These are phyloP conservation scores for Trematocara marginatum DNA, from an alignment of 2,113 vertebrate genomes.

Conservation along the genomic window DNA sequence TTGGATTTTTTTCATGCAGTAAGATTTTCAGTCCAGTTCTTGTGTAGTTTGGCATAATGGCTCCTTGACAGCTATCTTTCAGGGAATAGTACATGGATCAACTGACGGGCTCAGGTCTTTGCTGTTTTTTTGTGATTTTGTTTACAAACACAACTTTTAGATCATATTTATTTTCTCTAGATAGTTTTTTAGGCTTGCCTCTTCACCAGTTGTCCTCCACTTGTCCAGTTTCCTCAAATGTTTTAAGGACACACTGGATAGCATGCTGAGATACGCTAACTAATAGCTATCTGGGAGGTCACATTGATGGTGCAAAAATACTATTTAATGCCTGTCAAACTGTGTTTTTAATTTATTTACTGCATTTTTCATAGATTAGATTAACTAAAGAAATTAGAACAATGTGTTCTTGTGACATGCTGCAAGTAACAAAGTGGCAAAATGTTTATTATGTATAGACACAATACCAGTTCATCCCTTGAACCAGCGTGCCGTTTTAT, in stretches of 20 bases:
- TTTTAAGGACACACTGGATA: not conserved
- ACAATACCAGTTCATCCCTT: not conserved
- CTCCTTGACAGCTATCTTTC: not conserved
- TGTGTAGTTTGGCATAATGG: not conserved
- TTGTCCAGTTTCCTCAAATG: not conserved
- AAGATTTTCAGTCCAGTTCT: not conserved
- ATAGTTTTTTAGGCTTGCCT: not conserved
- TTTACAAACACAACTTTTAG: not conserved
- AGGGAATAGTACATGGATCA: not conserved
- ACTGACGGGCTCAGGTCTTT: not conserved
- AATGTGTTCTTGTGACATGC: not conserved
- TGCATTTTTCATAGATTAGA: not conserved
- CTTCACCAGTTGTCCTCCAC: not conserved
- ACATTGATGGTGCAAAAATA: not conserved
- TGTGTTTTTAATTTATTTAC: not conserved
- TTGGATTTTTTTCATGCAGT: not conserved
- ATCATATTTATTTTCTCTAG: not conserved
- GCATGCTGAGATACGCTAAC: not conserved
- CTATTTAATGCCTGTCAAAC: not conserved
- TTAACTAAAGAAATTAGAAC: not conserved
- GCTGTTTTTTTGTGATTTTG: not conserved
- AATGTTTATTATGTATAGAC: not conserved
- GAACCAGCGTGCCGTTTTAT: rapidly evolving
- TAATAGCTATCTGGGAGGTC: not conserved
- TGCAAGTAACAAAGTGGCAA: not conserved